phyloP scores from a whole-genome alignment of 2,113 vertebrate species.

The Phalacrocorax carbo region DNA sequence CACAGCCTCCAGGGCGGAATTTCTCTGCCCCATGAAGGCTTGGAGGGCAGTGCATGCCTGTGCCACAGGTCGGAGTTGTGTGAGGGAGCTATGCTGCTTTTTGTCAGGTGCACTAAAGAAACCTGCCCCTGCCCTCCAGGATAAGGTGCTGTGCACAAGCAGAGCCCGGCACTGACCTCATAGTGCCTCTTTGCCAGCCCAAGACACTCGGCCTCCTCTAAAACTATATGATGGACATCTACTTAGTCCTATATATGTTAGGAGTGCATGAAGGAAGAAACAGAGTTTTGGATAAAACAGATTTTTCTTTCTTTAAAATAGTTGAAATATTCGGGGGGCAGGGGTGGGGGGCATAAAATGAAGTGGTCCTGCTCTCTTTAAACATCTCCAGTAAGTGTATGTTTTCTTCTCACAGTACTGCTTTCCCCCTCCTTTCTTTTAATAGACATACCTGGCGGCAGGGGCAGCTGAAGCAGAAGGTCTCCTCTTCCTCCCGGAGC shows the following conservation, averaged over 20 bases:
- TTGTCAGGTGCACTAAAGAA: neutral
- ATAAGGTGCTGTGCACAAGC: neutral
- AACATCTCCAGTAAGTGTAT: neutral
- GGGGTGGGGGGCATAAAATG: neutral
- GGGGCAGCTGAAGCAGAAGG: neutral
- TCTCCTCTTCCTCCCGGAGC: neutral
- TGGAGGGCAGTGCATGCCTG: neutral
- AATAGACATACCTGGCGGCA: neutral
- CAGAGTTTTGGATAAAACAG: neutral
- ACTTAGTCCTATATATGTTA: neutral
- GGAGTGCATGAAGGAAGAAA: neutral
- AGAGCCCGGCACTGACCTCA: neutral
- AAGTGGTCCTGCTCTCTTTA: neutral
- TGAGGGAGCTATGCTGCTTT: neutral
- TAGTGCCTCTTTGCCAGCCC: neutral
- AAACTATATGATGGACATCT: neutral
- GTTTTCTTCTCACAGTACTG: neutral
- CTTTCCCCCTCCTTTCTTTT: neutral
- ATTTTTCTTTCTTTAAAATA: neutral
- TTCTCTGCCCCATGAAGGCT: neutral
- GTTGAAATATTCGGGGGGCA: neutral
- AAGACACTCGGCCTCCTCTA: neutral
- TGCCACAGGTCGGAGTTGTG: rapidly evolving
- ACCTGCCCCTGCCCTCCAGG: neutral
- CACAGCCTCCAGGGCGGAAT: neutral